These are phyloP conservation scores for Rhincodon typus DNA, from an alignment of 2,797 vertebrate genomes.

Conservation along the genomic window DNA sequence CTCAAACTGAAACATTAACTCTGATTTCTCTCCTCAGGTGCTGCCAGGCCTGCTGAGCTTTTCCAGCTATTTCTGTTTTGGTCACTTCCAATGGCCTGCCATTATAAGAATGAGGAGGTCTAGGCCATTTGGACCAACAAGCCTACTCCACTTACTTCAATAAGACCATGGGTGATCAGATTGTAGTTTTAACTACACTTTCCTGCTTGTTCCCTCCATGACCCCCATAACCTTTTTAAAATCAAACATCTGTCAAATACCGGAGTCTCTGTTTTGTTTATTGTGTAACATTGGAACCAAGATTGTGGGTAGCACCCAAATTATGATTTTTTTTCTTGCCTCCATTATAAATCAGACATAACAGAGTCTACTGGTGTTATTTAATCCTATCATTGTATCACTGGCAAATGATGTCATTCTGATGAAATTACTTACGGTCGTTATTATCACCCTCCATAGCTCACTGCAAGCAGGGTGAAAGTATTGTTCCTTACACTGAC, in stretches of 20 bases:
- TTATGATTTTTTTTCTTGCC: not conserved
- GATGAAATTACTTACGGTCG: not conserved
- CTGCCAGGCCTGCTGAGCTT: no score
- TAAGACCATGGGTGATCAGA: not conserved
- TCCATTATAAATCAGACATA: not conserved
- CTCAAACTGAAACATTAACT: no score
- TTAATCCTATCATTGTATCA: not conserved
- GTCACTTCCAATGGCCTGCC: not conserved
- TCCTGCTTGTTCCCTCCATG: no score
- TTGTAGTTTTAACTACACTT: not conserved
- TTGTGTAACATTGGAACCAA: not conserved
- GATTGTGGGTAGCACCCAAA: not conserved
- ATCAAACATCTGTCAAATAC: not conserved
- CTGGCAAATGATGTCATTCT: not conserved
- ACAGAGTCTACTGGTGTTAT: not conserved
- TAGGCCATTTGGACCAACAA: not conserved
- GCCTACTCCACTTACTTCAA: not conserved
- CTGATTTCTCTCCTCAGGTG: no score
- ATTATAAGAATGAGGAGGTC: not conserved
- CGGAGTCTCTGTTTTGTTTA: not conserved
- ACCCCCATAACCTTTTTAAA: not conserved
- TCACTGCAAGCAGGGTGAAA: not conserved
- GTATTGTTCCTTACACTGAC: not conserved
- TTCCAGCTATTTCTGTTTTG: not conserved
- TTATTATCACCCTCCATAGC: not conserved